Evolutionary conservation across 1,140 invertebrate species (phyloP).

Genomic region (Drosophila seguyi): DNA sequence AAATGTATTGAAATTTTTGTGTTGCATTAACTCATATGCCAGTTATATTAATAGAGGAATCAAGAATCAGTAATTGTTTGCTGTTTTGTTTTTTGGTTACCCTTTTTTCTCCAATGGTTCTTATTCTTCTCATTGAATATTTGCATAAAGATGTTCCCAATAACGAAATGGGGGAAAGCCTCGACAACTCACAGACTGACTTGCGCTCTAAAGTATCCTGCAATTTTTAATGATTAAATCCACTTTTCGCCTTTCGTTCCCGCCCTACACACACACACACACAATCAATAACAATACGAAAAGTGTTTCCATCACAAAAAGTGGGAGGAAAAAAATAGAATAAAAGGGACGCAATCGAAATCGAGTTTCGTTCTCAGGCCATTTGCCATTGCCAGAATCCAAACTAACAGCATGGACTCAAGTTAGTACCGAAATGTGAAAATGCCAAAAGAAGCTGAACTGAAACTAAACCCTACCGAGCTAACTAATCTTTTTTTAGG

Average conservation of each 20-base stretch:
- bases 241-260: neutral
- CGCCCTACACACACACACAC: neutral
- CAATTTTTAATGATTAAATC: slow-evolving; percentile 2
- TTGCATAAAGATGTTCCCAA: slow-evolving; percentile 24
- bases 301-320: slow-evolving; percentile 45
- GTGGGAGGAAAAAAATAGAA: slow-evolving; percentile 3
- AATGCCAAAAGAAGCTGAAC: slow-evolving; percentile 35
- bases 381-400: slow-evolving; percentile 40
- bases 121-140: slow-evolving; percentile 58
- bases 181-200: too few species aligned
- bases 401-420: slow-evolving; percentile 65
- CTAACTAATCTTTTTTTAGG: slow-evolving; percentile 82
- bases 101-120: slow-evolving; percentile 20
- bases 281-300: slow-evolving; percentile 50
- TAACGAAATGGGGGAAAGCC: neutral
- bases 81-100: neutral
- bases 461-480: slow-evolving; percentile 36
- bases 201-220: neutral
- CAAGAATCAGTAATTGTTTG: too few species aligned
- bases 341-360: slow-evolving; percentile 45
- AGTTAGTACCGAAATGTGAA: slow-evolving; percentile 43
- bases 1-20: neutral
- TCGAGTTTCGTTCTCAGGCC: slow-evolving; percentile 65
- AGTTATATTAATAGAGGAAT: neutral
- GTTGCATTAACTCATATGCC: neutral